Conservation (phyloP, 2,797 vertebrate genomes). For the Ctenopoma multispine region DNA sequence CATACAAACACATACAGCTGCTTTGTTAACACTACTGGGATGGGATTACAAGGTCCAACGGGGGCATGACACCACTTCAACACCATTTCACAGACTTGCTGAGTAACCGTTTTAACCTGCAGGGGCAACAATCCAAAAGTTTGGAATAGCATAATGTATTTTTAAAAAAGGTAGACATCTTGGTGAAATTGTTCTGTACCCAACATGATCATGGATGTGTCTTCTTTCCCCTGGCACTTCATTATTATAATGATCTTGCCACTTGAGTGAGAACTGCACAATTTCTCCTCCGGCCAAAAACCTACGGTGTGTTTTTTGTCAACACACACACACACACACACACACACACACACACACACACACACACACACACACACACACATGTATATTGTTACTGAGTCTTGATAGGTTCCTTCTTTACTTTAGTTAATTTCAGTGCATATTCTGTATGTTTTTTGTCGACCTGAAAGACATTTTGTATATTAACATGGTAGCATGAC, state of each 20-base stretch:
- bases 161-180: conserved; percentile 1
- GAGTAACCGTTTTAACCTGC: conserved; percentile 1
- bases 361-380: too few species aligned
- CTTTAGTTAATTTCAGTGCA: too few species aligned
- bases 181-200: neutral
- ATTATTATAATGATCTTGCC: conserved; percentile 14
- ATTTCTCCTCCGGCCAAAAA: conserved; percentile 8
- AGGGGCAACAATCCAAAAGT: conserved; percentile 7
- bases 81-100: conserved; percentile 3
- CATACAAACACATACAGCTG: conserved; percentile 39
- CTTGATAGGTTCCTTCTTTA: too few species aligned
- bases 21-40: conserved; percentile 28
- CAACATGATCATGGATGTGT: neutral
- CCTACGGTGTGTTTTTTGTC: neutral
- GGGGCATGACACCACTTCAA: conserved; percentile 8
- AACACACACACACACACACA: too few species aligned
- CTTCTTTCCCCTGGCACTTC: neutral
- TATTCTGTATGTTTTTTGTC: too few species aligned
- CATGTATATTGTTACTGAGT: too few species aligned
- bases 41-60: conserved; percentile 31
- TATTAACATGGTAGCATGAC: too few species aligned
- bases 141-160: neutral
- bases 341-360: too few species aligned
- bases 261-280: neutral
- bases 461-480: too few species aligned